Percentiles rank a stretch among this genome's conserved stretches.
Evolutionary conservation across 2,888 invertebrate species (phyloP).

Genomic region (Pilophorus perplexus): DNA sequence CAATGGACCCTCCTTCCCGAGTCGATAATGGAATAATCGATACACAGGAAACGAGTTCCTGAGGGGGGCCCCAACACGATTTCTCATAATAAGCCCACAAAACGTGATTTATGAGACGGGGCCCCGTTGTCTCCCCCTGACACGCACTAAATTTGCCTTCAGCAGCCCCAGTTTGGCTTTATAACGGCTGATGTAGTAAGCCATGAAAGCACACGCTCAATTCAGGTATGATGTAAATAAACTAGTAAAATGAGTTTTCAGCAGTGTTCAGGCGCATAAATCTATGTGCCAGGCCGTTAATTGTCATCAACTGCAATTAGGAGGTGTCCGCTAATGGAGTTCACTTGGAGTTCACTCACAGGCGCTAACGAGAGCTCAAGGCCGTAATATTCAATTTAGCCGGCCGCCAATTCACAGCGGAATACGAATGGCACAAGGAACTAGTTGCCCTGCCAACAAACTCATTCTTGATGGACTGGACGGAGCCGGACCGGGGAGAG

Average conservation of each 20-base stretch:
- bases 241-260: no score
- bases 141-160: slow-evolving; percentile 23
- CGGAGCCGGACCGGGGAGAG: not conserved
- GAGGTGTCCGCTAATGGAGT: slow-evolving; percentile 15
- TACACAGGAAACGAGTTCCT: slow-evolving; percentile 10
- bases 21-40: slow-evolving; percentile 4
- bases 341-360: not conserved
- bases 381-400: slow-evolving; percentile 28
- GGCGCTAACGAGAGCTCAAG: slow-evolving; percentile 24
- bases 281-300: no score
- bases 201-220: no score
- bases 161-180: no score
- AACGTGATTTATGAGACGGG: not conserved
- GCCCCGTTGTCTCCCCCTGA: slow-evolving; percentile 8
- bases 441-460: not conserved
- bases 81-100: slow-evolving; percentile 32
- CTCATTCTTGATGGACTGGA: not conserved
- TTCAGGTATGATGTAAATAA: no score
- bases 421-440: slow-evolving; percentile 7
- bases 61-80: slow-evolving; percentile 4
- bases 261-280: no score
- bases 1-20: slow-evolving; percentile 5
- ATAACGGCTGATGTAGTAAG: no score
- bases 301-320: slow-evolving; percentile 8
- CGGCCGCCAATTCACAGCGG: slow-evolving; percentile 2